Evolutionary conservation across 2,797 vertebrate species (phyloP).

Genomic region (Decapterus maruadsi): DNA sequence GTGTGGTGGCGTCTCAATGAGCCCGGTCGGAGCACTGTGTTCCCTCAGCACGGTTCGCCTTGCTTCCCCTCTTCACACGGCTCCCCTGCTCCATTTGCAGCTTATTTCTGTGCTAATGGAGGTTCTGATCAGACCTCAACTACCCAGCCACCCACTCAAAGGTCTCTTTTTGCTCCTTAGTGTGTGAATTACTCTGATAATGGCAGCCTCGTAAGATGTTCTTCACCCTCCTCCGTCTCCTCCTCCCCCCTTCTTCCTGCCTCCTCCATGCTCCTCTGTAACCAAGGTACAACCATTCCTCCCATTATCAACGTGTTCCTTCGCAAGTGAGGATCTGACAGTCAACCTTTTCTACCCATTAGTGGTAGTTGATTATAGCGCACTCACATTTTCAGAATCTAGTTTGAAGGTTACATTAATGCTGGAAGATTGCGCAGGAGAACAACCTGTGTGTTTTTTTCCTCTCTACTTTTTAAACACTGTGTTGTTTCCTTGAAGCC

Average conservation of each 20-base stretch:
- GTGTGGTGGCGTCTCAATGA: constrained; percentile 37
- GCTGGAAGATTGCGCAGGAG: not conserved
- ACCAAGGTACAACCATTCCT: constrained; percentile 49
- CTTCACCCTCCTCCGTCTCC: constrained; percentile 61
- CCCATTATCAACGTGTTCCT: constrained; percentile 66
- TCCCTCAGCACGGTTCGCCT: constrained; percentile 37
- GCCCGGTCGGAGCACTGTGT: constrained; percentile 11
- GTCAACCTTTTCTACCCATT: constrained; percentile 71
- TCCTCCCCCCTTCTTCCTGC: constrained; percentile 38
- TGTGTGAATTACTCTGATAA: constrained; percentile 80
- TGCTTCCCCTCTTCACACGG: constrained; percentile 37
- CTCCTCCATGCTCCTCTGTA: constrained; percentile 48
- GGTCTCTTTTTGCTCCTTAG: constrained; percentile 66
- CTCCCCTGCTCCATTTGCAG: constrained; percentile 62
- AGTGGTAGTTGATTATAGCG: constrained; percentile 61
- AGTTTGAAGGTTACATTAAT: constrained; percentile 47
- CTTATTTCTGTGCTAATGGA: constrained; percentile 76
- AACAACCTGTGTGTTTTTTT: not conserved
- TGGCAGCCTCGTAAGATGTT: constrained; percentile 75
- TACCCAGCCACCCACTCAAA: constrained; percentile 73
- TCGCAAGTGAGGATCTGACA: constrained; percentile 49
- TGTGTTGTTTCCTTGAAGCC: constrained; percentile 9
- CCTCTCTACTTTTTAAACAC: not conserved
- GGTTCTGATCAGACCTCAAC: constrained; percentile 67
- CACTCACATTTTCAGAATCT: constrained; percentile 64